phyloP scores from a whole-genome alignment of 1,140 invertebrate genomes.

The Zaprionus ghesquierei region DNA sequence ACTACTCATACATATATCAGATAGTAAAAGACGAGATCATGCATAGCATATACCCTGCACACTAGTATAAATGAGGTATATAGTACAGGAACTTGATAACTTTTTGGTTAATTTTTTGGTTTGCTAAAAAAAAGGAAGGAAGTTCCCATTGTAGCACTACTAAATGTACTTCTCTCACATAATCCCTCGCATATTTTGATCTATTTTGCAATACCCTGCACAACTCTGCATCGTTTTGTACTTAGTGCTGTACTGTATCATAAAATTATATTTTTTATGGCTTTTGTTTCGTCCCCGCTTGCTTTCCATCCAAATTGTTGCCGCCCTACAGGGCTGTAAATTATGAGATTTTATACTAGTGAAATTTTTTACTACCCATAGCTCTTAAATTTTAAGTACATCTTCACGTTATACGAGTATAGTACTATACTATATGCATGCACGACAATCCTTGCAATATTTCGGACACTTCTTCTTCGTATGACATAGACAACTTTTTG shows the following conservation, averaged over 20 bases:
- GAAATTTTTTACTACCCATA: conserved; percentile 21
- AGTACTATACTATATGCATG: no score
- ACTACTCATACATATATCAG: background rate
- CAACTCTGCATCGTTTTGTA: background rate
- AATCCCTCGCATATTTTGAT: background rate
- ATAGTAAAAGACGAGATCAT: background rate
- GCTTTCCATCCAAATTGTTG: background rate
- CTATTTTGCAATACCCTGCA: background rate
- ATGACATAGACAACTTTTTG: background rate
- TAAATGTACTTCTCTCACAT: background rate
- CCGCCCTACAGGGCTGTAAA: conserved; percentile 14
- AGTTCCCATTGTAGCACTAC: no score
- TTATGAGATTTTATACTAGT: conserved; percentile 26
- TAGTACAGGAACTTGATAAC: no score
- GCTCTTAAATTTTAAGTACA: conserved; percentile 31
- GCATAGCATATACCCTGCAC: background rate
- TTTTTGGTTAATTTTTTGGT: no score
- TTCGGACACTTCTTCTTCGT: background rate
- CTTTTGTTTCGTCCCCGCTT: background rate
- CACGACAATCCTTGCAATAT: conserved; percentile 13
- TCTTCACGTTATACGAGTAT: background rate
- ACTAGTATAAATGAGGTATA: background rate
- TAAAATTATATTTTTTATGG: conserved; percentile 30
- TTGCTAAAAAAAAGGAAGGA: no score
- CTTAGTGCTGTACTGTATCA: conserved; percentile 12